phyloP scores from a whole-genome alignment of 2,888 invertebrate genomes.

The Alentia gelatinosa region DNA sequence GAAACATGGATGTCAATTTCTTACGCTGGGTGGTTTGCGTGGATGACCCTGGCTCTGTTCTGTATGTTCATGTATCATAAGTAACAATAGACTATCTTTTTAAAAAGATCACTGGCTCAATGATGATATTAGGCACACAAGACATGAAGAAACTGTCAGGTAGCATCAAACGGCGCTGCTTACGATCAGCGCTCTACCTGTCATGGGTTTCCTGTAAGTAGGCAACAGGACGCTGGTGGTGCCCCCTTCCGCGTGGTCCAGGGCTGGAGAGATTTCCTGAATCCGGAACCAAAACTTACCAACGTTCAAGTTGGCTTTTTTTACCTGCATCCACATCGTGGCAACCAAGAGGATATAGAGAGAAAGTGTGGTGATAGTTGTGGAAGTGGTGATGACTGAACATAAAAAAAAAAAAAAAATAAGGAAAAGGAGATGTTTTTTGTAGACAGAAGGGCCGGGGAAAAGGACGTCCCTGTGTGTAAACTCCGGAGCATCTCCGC shows the following conservation, averaged over 20 bases:
- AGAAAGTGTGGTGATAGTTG: not conserved
- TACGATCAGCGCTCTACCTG: slow-evolving; percentile 3
- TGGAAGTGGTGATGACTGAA: not conserved
- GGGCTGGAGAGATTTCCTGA: not conserved
- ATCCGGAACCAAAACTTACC: slow-evolving; percentile 29
- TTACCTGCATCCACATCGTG: not conserved
- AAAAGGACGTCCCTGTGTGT: not conserved
- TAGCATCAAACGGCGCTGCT: slow-evolving; percentile 9
- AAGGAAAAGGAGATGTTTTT: not conserved
- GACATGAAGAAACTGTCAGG: not conserved
- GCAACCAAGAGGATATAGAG: not conserved
- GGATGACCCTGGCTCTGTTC: not conserved
- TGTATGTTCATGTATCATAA: not conserved
- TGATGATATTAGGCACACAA: not conserved
- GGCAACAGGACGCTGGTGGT: not conserved
- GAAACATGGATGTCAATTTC: too few relatives aligned
- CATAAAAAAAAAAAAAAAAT: not conserved
- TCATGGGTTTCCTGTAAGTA: not conserved
- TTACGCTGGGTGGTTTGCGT: not conserved
- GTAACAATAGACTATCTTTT: not conserved
- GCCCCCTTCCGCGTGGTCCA: too few relatives aligned
- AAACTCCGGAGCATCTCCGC: not conserved
- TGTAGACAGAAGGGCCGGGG: not conserved
- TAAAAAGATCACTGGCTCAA: not conserved
- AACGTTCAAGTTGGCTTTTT: not conserved